Conservation (phyloP, 2,888 invertebrate genomes). For the Epinotia bilunana region DNA sequence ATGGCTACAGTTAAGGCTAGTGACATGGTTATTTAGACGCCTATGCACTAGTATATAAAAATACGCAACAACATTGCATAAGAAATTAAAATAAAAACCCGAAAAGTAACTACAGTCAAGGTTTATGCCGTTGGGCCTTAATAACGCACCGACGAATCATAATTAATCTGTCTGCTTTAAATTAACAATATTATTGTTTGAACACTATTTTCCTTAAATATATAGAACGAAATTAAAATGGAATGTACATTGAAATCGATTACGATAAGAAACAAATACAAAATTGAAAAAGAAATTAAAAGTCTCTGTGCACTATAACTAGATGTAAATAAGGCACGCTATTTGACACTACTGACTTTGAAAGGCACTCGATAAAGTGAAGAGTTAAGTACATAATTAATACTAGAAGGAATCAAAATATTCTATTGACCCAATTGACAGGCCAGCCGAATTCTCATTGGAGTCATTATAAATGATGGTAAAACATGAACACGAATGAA, state of each 20-base stretch:
- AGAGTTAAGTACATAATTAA: slow-evolving; percentile 41
- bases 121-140: slow-evolving; percentile 32
- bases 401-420: slow-evolving; percentile 36
- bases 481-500: slow-evolving; percentile 33
- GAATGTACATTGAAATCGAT: slow-evolving; percentile 25
- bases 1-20: slow-evolving; percentile 47
- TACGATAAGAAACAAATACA: slow-evolving; percentile 17
- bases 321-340: slow-evolving; percentile 66
- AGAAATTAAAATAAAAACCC: slow-evolving; percentile 24
- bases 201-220: slow-evolving; percentile 24
- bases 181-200: slow-evolving; percentile 23
- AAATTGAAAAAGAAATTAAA: slow-evolving; percentile 17
- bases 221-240: slow-evolving; percentile 7
- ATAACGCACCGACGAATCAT: slow-evolving; percentile 27
- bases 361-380: slow-evolving; percentile 40
- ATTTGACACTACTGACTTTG: slow-evolving; percentile 58
- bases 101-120: slow-evolving; percentile 33
- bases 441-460: slow-evolving; percentile 16
- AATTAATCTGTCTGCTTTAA: slow-evolving; percentile 17
- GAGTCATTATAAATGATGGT: slow-evolving; percentile 21
- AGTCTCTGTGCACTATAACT: slow-evolving; percentile 52
- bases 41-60: slow-evolving; percentile 43
- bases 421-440: slow-evolving; percentile 24
- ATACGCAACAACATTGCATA: slow-evolving; percentile 41
- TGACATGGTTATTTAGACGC: slow-evolving; percentile 47